Evolutionary conservation across 1,140 invertebrate genomes (phyloP).

Genomic region (Drosophila ambigua): DNA sequence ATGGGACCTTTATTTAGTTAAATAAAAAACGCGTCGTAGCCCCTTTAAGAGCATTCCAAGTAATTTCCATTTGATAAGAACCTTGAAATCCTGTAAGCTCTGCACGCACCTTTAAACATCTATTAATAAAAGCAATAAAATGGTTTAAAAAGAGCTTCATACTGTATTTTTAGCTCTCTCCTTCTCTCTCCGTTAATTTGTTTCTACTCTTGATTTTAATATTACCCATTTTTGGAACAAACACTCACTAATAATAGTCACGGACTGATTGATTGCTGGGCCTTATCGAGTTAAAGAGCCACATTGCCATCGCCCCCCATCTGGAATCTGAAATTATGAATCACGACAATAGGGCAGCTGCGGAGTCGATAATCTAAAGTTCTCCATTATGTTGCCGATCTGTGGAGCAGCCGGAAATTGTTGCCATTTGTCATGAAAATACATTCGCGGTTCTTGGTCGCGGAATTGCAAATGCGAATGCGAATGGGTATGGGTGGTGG

Average conservation of each 20-base stretch:
- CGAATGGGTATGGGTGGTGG: too few species aligned
- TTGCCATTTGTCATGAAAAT: not conserved
- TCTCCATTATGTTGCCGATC: conserved; percentile 12
- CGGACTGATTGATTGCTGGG: conserved; percentile 14
- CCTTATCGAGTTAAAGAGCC: conserved; percentile 23
- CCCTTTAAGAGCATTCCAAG: too few species aligned
- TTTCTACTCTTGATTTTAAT: not conserved
- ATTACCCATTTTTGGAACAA: not conserved
- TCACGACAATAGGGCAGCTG: not conserved
- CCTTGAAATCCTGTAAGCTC: too few species aligned
- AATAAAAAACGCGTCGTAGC: too few species aligned
- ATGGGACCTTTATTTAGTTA: too few species aligned
- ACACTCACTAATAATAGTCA: conserved; percentile 19
- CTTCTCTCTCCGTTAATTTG: too few species aligned
- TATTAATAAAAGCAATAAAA: too few species aligned
- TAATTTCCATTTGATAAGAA: too few species aligned
- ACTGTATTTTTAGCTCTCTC: too few species aligned
- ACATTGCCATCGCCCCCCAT: not conserved
- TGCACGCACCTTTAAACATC: too few species aligned
- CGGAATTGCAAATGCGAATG: conserved; percentile 19
- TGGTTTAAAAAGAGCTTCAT: too few species aligned
- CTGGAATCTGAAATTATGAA: conserved; percentile 17
- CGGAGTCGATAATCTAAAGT: conserved; percentile 18
- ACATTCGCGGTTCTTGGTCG: conserved; percentile 2
- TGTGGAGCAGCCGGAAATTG: conserved; percentile 23